phyloP scores from a whole-genome alignment of 2,888 invertebrate species.

The Latrodectus hesperus region DNA sequence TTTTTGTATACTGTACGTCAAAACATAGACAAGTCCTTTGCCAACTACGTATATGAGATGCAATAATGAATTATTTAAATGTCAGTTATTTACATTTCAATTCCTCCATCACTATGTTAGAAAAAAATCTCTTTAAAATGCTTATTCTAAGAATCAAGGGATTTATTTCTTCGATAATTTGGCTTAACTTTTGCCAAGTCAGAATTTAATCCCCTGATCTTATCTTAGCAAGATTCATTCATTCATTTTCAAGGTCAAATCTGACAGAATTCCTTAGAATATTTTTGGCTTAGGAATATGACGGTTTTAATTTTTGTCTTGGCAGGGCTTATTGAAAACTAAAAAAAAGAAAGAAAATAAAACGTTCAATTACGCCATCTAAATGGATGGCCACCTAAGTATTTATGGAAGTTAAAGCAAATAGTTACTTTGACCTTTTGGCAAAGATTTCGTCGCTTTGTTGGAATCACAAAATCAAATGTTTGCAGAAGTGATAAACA shows the following conservation, averaged over 20 bases:
- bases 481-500: constrained; percentile 13
- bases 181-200: not conserved
- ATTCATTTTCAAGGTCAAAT: constrained; percentile 50
- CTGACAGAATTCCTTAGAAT: constrained; percentile 20
- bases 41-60: too few relatives aligned
- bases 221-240: constrained; percentile 32
- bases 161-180: not conserved
- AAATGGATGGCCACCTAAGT: not conserved
- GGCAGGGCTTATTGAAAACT: not conserved
- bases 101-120: too few relatives aligned
- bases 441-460: not conserved
- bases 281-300: constrained; percentile 22
- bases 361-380: not conserved
- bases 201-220: not conserved
- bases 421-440: constrained; percentile 28
- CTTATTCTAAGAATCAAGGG: too few relatives aligned
- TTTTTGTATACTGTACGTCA: too few relatives aligned
- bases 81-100: too few relatives aligned
- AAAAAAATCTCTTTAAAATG: too few relatives aligned
- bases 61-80: too few relatives aligned
- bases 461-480: not conserved
- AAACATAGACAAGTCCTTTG: too few relatives aligned
- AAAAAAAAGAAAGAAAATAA: not conserved
- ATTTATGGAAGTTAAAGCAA: not conserved
- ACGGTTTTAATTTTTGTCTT: not conserved